Conservation (phyloP, 1,140 invertebrate genomes). For the Galleria mellonella region DNA sequence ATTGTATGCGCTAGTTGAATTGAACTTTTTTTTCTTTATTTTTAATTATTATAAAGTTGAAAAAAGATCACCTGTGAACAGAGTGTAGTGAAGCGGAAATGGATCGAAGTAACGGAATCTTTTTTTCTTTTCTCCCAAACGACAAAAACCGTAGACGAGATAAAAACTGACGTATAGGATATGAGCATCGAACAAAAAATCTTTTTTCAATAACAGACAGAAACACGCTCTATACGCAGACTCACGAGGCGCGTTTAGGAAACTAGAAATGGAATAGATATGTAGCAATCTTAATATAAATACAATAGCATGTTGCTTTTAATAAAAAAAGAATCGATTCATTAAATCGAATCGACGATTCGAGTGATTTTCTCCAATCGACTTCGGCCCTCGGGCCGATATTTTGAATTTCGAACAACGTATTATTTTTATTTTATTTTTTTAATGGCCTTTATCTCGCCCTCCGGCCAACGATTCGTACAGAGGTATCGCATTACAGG, state of each 20-base stretch:
- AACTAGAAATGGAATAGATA: no score
- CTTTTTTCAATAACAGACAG: conserved; percentile 16
- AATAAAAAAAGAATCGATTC: conserved; percentile 9
- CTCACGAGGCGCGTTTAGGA: no score
- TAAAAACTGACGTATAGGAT: conserved; percentile 53
- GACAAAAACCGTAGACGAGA: conserved; percentile 58
- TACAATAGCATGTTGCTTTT: background rate
- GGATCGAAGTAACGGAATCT: conserved; percentile 54
- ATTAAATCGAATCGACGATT: conserved; percentile 16
- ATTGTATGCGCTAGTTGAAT: conserved; percentile 27
- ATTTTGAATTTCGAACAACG: conserved; percentile 52
- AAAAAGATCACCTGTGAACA: conserved; percentile 58
- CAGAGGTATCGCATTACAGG: conserved; percentile 44
- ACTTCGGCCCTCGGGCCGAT: conserved; percentile 31
- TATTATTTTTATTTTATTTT: conserved; percentile 45
- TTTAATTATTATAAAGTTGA: conserved; percentile 57
- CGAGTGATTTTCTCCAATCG: conserved; percentile 22
- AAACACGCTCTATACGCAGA: background rate
- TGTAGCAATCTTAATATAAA: no score
- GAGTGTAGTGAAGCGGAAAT: conserved; percentile 61
- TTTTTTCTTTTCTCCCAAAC: conserved; percentile 46
- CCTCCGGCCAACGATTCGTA: conserved; percentile 41
- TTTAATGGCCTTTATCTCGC: conserved; percentile 56
- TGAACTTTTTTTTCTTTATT: conserved; percentile 42
- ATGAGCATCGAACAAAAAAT: conserved; percentile 38